Base-by-base conservation (phyloP, 2,888 invertebrate genomes). In the Omphaloscelis lunosa region DNA sequence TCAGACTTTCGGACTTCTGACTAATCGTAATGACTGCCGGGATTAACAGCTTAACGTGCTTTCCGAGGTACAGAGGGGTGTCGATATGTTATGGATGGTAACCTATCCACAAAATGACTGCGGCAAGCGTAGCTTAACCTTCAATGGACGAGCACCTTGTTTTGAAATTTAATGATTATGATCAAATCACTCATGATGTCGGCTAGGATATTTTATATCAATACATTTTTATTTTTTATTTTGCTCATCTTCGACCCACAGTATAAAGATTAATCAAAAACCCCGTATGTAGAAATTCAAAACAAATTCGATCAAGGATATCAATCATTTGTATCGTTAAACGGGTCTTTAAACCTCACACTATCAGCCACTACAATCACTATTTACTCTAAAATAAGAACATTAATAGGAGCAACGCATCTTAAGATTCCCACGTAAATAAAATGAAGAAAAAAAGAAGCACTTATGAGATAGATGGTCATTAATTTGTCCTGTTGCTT, bases 401-500 rank as follows among this genome's bases (percentile, higher is more conserved):
- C 78, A 80, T 83, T 80, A 85, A 45, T 71, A 59, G 45, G 39
- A 59, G 71, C 77, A 62, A 80, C 75, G 77, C 80, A 80, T 82
- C 85, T 82, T 79, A 53, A 84, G 56, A 85, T 87, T 89, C 88
- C 83, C 88, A 88, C 87, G 87, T 86, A 79, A 84, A 86, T 73
- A 79, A 68, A 77, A 89, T 75, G 83, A 72, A 6, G 6, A 17
- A 84, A 87, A 86, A 91, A 90, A 88, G 89, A 89, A 90, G 88
- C 88, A 83, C 89, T 88, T 86, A 89, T 91, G 89, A 91, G 92
- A 93, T 92, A 89, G 92, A 90, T 79, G 89, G 88, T 91, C 95
- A 94, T 95, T 94, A 94, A 95, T 95, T 94, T 94, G 93, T 93
- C 92, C 90, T 93, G 93, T 94, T 93, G 90, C 92, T 91, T 84